Percentiles rank a stretch among this genome's conserved stretches.
Conservation (phyloP, 2,113 vertebrate species). For the Nestor notabilis region DNA sequence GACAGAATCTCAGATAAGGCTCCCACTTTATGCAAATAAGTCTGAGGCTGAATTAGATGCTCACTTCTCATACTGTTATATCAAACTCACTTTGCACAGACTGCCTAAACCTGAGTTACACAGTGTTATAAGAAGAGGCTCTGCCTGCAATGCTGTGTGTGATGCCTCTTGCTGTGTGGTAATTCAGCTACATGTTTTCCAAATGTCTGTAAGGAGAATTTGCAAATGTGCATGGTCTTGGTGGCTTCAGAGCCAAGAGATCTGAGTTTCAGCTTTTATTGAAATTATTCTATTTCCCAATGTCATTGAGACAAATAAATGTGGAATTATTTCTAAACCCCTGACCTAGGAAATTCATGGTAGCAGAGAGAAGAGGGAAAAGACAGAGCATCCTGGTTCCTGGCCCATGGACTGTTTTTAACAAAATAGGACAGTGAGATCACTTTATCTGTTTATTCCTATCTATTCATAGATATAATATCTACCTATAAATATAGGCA, state of each 20-base stretch:
- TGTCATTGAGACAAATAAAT: background rate
- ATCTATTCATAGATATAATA: background rate
- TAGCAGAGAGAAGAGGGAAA: background rate
- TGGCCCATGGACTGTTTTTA: background rate
- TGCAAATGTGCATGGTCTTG: accelerated
- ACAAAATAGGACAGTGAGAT: background rate
- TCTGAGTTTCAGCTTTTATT: background rate
- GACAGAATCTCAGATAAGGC: background rate
- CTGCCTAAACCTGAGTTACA: background rate
- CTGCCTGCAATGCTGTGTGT: background rate
- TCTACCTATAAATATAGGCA: background rate
- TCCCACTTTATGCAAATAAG: background rate
- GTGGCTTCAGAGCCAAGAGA: background rate
- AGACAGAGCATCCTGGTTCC: background rate
- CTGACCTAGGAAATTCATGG: background rate
- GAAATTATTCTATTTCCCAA: background rate
- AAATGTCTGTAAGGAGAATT: background rate
- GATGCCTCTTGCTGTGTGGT: background rate
- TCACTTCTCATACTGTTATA: background rate
- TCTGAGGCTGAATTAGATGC: background rate
- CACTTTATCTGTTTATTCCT: background rate
- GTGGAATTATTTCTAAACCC: background rate
- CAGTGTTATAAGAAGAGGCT: background rate
- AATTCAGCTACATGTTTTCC: background rate
- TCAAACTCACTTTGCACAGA: background rate